Evolutionary conservation across 2,113 vertebrate species (phyloP).

Genomic region (Oriolus oriolus): DNA sequence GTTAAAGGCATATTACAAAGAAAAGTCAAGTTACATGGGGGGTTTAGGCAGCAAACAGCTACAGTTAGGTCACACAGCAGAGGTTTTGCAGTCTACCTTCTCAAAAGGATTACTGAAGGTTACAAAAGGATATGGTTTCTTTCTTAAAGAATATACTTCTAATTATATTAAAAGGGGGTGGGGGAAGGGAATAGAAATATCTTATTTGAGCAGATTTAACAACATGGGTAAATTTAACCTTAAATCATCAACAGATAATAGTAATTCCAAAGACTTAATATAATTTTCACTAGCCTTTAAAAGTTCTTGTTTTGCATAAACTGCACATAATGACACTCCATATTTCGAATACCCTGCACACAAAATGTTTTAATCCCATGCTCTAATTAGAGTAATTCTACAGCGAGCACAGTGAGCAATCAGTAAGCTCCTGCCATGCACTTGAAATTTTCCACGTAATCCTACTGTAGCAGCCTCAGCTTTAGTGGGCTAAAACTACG

Average conservation of each 20-base stretch:
- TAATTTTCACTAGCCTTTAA: background rate
- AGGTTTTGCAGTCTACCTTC: background rate
- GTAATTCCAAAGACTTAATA: background rate
- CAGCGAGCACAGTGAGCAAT: background rate
- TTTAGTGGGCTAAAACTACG: constrained; percentile 35
- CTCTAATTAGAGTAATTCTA: background rate
- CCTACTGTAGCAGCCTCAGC: background rate
- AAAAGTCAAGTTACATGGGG: background rate
- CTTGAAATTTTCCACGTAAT: constrained; percentile 23
- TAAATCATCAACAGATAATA: background rate
- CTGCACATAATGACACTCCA: background rate
- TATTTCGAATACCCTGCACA: background rate
- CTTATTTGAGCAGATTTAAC: background rate
- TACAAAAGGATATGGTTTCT: background rate
- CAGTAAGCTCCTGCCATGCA: background rate
- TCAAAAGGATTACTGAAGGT: background rate
- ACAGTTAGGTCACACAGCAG: background rate
- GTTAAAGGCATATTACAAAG: background rate
- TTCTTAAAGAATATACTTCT: background rate
- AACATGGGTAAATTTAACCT: background rate
- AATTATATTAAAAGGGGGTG: background rate
- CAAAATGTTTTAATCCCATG: background rate
- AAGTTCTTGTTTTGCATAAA: background rate
- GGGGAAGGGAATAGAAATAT: background rate
- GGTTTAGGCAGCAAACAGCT: background rate